These are phyloP conservation scores for Masnerella sp. DNA, from an alignment of 2,888 invertebrate species.

Conservation along the genomic window DNA sequence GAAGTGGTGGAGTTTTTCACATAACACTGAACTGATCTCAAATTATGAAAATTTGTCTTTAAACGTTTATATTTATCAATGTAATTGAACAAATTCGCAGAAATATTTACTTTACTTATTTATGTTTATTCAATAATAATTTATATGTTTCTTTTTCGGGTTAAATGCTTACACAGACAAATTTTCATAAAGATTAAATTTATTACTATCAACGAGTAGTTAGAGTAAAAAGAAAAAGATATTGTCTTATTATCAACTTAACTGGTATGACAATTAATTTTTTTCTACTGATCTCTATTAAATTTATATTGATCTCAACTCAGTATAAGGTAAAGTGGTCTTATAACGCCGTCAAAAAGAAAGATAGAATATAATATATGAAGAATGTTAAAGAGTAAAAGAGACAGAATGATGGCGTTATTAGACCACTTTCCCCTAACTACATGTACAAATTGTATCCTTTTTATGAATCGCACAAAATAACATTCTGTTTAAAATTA, in stretches of 20 bases:
- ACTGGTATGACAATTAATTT: slow-evolving; percentile 12
- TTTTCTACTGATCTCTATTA: slow-evolving; percentile 12
- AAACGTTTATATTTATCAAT: slow-evolving; percentile 2
- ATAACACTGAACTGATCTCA: slow-evolving; percentile 13
- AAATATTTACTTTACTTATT: not conserved
- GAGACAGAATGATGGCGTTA: too few species aligned
- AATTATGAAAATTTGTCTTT: slow-evolving; percentile 11
- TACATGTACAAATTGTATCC: slow-evolving; percentile 6
- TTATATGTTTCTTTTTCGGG: too few species aligned
- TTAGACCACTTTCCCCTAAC: too few species aligned
- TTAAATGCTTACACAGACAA: too few species aligned
- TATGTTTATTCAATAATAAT: too few species aligned
- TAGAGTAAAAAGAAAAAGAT: slow-evolving; percentile 6
- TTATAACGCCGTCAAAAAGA: too few species aligned
- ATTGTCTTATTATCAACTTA: slow-evolving; percentile 9
- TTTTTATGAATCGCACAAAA: slow-evolving; percentile 24
- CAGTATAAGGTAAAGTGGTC: too few species aligned
- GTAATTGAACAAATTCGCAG: too few species aligned
- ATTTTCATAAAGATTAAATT: too few species aligned
- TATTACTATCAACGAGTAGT: slow-evolving; percentile 7
- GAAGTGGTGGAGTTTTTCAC: slow-evolving; percentile 19
- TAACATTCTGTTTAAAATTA: not conserved
- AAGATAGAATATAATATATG: too few species aligned
- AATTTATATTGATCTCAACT: slow-evolving; percentile 12
- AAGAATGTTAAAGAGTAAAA: too few species aligned